phyloP scores from a whole-genome alignment of 2,888 invertebrate species.

The Ditylenchus weischeri region DNA sequence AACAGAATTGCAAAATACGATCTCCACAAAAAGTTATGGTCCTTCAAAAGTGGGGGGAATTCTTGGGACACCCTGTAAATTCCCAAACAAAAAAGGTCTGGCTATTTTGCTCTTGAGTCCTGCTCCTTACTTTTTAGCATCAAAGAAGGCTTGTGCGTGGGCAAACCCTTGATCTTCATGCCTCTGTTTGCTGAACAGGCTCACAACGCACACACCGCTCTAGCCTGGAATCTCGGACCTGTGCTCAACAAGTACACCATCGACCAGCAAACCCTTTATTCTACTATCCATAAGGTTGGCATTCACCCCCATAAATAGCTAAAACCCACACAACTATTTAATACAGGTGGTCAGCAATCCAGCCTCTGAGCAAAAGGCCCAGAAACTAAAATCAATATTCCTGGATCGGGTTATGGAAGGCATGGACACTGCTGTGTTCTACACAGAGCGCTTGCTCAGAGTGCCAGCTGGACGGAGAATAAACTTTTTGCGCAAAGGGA shows the following conservation, averaged over 20 bases:
- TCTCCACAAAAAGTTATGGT: no score
- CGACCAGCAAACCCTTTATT: conserved; percentile 14
- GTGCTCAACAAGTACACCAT: conserved; percentile 33
- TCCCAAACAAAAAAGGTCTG: no score
- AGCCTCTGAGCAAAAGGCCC: neutral
- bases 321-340: no score
- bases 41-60: no score
- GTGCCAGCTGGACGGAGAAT: conserved; percentile 8
- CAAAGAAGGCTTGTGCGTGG: conserved; percentile 28
- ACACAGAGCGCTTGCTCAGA: conserved; percentile 4
- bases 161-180: conserved; percentile 28
- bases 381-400: neutral
- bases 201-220: conserved; percentile 32
- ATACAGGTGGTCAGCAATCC: neutral
- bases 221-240: conserved; percentile 24
- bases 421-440: neutral
- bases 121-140: conserved; percentile 19
- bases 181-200: conserved; percentile 34
- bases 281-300: conserved; percentile 20
- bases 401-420: neutral
- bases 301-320: no score
- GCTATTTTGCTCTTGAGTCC: no score
- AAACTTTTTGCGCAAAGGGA: conserved; percentile 11
- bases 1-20: no score
- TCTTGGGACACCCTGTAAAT: no score